Evolutionary conservation across 2,113 vertebrate genomes (phyloP), one percentile per base, ranked within the genome.

Genomic region (Chelonoidis abingdonii): DNA sequence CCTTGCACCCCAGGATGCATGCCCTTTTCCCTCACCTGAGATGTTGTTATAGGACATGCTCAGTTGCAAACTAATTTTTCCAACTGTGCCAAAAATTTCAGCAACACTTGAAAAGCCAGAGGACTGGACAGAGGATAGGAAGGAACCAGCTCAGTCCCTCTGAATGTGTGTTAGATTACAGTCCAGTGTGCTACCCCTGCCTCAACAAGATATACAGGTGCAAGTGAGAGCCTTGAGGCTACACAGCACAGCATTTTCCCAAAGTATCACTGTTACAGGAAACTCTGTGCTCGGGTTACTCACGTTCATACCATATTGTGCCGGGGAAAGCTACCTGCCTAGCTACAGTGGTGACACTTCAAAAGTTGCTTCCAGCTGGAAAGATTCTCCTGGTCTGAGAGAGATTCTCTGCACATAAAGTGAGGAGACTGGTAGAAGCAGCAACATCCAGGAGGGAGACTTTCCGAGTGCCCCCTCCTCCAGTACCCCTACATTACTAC

Each of bases 401-500:
- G 94, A 56, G 84, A 85, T 12, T 41, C 69, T 41, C 19, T 24
- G 10, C 5, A 10, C 21, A 19, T 38, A 41, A 75, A 9, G 65
- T 2, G 69, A 38, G 69, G 62, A 3, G 5, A 6, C 59, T 35
- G 85, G 29, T 1, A 12, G 87, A 2, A 5, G 6, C 2, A 80
- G 9, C 47, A 76, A 24, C 19, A 29, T 8, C 13, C 27, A 80
- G 0, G 0, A 0, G 38, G 86, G 69, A 31, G 59, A 35, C 14
- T 65, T 65, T 65, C 27, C 31, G 35, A 65, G 59, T 65, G 31
- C 14, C 25, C 56, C 22, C 56, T 9, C 56, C 25, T 10, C 21
- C 6, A 19, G 57, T 59, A 6, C 31, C 59, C 59, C 14, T 16
- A 35, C 31, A 17, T 35, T 65, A 17, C 31, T 35, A 65, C 31